Evolutionary conservation across 2,888 invertebrate species (phyloP), one percentile per base, ranked within the genome.

Genomic region (Scrobipalpa costella): DNA sequence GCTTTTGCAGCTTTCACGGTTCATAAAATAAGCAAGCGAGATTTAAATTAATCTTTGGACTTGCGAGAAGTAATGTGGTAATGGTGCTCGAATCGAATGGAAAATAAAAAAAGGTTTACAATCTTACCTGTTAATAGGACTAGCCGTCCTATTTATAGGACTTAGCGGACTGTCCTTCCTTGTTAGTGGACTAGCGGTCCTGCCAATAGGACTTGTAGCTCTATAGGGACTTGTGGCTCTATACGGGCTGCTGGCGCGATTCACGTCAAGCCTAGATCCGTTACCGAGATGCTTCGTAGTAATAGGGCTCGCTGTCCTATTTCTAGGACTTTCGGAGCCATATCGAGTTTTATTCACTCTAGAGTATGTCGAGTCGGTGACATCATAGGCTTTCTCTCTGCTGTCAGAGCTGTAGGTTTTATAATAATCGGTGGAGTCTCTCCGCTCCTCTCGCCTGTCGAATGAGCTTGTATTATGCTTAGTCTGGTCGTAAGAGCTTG

Each of bases 271-370:
- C 70, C 93, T 70, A 74, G 92, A 79, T 5, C 90, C 90, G 79
- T 92, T 81, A 65, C 92, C 85, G 79, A 93, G 79, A 88, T 93
- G 83, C 79, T 93, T 90, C 52, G 86, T 80, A 75, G 94, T 79
- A 83, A 94, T 84, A 62, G 92, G 87, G 76, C 91, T 88, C 0
- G 90, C 88, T 0, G 92, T 90, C 57, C 86, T 79, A 69, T 91
- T 90, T 62, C 87, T 79, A 1, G 92, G 86, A 72, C 87, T 90
- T 67, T 92, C 92, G 0, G 91, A 84, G 2, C 87, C 90, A 68
- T 87, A 91, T 77, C 86, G 78, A 63, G 81, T 88, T 68, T 84
- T 88, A 68, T 88, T 86, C 27, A 84, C 77, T 67, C 86, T 81
- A 21, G 88, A 85, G 69, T 88, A 92, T 3, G 86, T 81, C 19